Percentiles rank a stretch among this genome's conserved stretches.
Conservation (phyloP, 2,888 invertebrate genomes). For the Microplitis deprimator region DNA sequence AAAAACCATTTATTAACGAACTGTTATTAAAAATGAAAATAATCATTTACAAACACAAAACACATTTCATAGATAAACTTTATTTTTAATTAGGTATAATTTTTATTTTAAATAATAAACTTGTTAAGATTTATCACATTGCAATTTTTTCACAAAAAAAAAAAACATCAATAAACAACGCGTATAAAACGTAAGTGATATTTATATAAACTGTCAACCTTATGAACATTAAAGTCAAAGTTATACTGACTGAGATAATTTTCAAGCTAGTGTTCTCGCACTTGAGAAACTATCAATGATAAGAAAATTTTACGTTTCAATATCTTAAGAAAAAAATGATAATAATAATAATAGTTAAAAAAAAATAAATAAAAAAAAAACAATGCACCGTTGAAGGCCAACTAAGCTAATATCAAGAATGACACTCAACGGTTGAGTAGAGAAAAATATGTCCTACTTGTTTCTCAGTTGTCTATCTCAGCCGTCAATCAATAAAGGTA, state of each 20-base stretch:
- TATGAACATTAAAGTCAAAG: constrained; percentile 23
- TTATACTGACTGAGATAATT: constrained; percentile 39
- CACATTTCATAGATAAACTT: neutral
- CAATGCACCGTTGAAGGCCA: neutral
- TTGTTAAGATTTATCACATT: too few relatives aligned
- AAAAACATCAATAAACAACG: neutral
- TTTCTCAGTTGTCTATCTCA: neutral
- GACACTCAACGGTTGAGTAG: neutral
- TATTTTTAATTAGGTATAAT: neutral
- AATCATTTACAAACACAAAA: neutral
- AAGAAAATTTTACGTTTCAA: constrained; percentile 37
- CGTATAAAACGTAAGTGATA: neutral
- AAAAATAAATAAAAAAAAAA: constrained; percentile 13
- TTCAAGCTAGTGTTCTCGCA: constrained; percentile 25
- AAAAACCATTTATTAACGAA: neutral
- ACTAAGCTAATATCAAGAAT: neutral
- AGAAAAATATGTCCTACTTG: neutral
- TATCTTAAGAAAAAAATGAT: constrained; percentile 15
- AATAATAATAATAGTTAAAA: constrained; percentile 9
- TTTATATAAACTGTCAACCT: neutral
- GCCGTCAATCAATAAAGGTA: neutral
- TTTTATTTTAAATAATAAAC: too few relatives aligned
- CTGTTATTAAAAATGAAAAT: too few relatives aligned
- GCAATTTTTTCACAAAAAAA: too few relatives aligned
- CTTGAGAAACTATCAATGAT: constrained; percentile 40